Conservation (phyloP, 2,888 invertebrate species). For the Erannis defoliaria region DNA sequence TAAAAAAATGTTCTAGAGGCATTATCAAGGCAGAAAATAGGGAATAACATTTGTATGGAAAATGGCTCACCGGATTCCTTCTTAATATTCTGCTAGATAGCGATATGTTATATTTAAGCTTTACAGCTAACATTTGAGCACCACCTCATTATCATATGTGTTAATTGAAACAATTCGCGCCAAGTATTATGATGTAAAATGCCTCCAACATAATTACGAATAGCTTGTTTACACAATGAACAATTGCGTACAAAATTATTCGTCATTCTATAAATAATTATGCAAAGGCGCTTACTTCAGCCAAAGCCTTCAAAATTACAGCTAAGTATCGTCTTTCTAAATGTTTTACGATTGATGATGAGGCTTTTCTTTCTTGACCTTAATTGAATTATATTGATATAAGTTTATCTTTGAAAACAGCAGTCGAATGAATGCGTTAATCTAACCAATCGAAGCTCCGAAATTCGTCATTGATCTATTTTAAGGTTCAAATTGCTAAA, state of each 20-base stretch:
- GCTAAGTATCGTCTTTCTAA: slow-evolving; percentile 10
- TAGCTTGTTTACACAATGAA: slow-evolving; percentile 40
- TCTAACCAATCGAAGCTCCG: slow-evolving; percentile 22
- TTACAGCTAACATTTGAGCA: slow-evolving; percentile 51
- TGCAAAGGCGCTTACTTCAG: slow-evolving; percentile 17
- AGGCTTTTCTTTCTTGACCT: slow-evolving; percentile 6
- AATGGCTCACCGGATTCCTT: no score
- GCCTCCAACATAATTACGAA: slow-evolving; percentile 38
- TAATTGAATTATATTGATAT: slow-evolving; percentile 20
- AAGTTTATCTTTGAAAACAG: slow-evolving; percentile 1
- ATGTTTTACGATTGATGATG: slow-evolving; percentile 6
- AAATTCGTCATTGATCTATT: slow-evolving; percentile 51
- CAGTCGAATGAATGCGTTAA: background rate
- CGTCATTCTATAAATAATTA: slow-evolving; percentile 37
- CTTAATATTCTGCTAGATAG: background rate
- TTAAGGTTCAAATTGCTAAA: slow-evolving; percentile 66
- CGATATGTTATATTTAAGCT: slow-evolving; percentile 13
- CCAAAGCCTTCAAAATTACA: slow-evolving; percentile 9
- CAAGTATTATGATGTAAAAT: slow-evolving; percentile 49
- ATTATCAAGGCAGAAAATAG: no score
- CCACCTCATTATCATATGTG: slow-evolving; percentile 58
- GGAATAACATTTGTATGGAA: no score
- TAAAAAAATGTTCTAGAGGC: no score
- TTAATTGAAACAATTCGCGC: slow-evolving; percentile 58
- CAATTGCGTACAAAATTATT: slow-evolving; percentile 33